Base-by-base conservation (phyloP, 2,888 invertebrate genomes). In the Agonopterix alstromeriana region DNA sequence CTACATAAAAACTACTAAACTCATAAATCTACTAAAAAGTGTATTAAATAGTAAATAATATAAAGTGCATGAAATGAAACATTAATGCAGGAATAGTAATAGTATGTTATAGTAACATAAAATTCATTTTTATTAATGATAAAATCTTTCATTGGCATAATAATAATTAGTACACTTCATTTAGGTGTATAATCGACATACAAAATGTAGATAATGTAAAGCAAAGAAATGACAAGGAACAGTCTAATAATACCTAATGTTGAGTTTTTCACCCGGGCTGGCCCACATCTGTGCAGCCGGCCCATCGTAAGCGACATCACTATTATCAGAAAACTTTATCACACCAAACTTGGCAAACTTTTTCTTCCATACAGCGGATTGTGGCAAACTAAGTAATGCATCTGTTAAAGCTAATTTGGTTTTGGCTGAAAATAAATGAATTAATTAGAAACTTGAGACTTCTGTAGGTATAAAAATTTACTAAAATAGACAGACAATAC, bases 161-260 rank as follows among this genome's bases (percentile, higher is more conserved):
- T 27, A 27, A 5, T 27, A 27, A 27, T 27, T 7, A 27, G 27
- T 27, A 27, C 27, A 27, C 27, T n/a, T 38, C n/a, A 38, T 38
- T 38, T 38, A 38, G 82, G 80, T 52, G 70, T 78, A 57, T 78
- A 83, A 63, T 87, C 85, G 47, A 72, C 67, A 60, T 83, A 87
- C 48, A 88, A 73, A 68, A 88, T 82, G 62, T 89, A 89, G 51
- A 89, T 59, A 41, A 86, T 77, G 61, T 89, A 89, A 35, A 83
- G 27, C 51, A 89, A 65, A 49, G 84, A 78, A 47, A 79, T 58
- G 38, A 81, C 56, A 11, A 89, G 68, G 35, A 74, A 58, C 46
- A 81, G 53, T 63, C 90, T 88, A 90, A 84, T 90, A 90, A 86
- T 90, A 90, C 66, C 86, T 74, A 74, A 90, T 63, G 67, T 84